Percentiles rank a stretch among this genome's conserved stretches.
Conservation (phyloP, 92 coral and sea anemone species). For the Virgularia gustaviana region DNA sequence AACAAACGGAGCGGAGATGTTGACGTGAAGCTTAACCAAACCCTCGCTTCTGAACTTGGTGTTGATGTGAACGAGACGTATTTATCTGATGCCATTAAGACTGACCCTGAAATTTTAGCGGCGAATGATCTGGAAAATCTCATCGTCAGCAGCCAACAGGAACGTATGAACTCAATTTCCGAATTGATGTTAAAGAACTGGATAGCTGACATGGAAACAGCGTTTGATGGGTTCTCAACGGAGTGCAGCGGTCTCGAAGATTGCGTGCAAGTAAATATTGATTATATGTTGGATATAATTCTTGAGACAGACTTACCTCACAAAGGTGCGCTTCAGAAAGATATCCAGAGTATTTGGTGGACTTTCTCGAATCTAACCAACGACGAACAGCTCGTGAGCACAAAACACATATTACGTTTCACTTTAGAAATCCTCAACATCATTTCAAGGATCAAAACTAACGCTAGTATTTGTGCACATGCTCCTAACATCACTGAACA, state of each 20-base stretch:
- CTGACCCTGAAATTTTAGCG: slow-evolving; percentile 44
- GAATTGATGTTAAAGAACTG: slow-evolving; percentile 53
- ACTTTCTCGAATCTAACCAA: slow-evolving; percentile 26
- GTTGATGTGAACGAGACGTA: slow-evolving; percentile 39
- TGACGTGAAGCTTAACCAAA: slow-evolving; percentile 2
- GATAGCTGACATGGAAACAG: slow-evolving; percentile 64
- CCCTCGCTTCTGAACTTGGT: slow-evolving; percentile 52
- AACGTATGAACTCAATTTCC: slow-evolving; percentile 34
- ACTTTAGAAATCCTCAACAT: slow-evolving; percentile 44
- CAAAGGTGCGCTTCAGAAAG: neutral
- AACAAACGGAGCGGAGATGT: neutral
- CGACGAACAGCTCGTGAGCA: slow-evolving; percentile 37
- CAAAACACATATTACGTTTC: slow-evolving; percentile 37
- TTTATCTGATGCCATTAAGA: slow-evolving; percentile 5
- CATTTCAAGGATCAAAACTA: slow-evolving; percentile 35
- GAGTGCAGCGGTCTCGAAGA: slow-evolving; percentile 58
- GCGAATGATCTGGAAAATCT: neutral
- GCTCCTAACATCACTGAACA: slow-evolving; percentile 72
- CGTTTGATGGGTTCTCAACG: slow-evolving; percentile 44
- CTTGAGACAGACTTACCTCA: slow-evolving; percentile 30
- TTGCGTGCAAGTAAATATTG: slow-evolving; percentile 51
- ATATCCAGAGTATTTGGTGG: neutral
- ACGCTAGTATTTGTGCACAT: slow-evolving; percentile 57
- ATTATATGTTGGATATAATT: slow-evolving; percentile 48
- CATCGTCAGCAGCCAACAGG: neutral